Evolutionary conservation across 2,797 vertebrate species (phyloP).

Genomic region (Acomys russatus): DNA sequence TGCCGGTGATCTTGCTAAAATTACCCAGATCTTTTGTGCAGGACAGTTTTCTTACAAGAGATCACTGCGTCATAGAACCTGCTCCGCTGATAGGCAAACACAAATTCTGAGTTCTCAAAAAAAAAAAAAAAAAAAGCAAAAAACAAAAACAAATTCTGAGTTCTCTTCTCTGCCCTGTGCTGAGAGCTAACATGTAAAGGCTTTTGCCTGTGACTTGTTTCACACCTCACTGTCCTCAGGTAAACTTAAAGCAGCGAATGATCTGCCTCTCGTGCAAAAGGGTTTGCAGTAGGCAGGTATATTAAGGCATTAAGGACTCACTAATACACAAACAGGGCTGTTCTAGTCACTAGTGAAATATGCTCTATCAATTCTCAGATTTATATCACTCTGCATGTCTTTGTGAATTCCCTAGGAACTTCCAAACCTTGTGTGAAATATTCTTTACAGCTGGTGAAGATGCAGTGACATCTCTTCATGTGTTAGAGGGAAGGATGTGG

Average conservation of each 20-base stretch:
- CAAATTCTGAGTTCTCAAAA: background rate
- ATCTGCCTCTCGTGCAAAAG: background rate
- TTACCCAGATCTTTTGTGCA: conserved; percentile 30
- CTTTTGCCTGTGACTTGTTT: conserved; percentile 3
- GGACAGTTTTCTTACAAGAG: conserved; percentile 2
- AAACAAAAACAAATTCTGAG: background rate
- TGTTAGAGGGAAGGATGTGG: background rate
- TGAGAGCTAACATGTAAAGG: background rate
- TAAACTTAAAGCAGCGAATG: conserved; percentile 16
- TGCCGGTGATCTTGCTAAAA: conserved; percentile 60
- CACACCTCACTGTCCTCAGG: background rate
- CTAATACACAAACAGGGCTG: background rate
- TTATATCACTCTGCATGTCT: background rate
- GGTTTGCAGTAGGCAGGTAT: background rate
- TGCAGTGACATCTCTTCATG: background rate
- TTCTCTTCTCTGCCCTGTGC: background rate
- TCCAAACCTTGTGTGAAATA: background rate
- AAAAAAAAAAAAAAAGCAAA: too few relatives aligned
- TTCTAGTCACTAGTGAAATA: background rate
- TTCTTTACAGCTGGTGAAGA: background rate
- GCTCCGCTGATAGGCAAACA: background rate
- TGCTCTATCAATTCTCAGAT: background rate
- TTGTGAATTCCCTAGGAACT: conserved; percentile 23
- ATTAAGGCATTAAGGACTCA: background rate
- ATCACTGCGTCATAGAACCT: conserved; percentile 11